A percentile compares a stretch with the other conserved stretches of the same genome.
phyloP scores from a whole-genome alignment of 2,888 invertebrate genomes.

The Epirrhoe tristata region DNA sequence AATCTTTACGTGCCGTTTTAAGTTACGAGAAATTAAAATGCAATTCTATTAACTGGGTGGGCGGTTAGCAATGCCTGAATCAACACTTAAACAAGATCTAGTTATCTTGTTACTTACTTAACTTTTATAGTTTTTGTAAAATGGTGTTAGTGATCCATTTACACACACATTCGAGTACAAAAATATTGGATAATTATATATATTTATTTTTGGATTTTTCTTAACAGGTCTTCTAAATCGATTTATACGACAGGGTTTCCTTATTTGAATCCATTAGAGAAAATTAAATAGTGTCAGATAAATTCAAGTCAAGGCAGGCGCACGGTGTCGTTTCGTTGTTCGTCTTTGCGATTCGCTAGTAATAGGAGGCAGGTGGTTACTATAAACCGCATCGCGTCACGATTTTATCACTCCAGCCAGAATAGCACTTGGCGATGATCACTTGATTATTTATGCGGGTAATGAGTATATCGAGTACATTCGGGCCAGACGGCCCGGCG shows the following conservation, averaged over 20 bases:
- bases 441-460: conserved; percentile 47
- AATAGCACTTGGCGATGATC: conserved; percentile 29
- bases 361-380: conserved; percentile 6
- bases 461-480: conserved; percentile 45
- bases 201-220: no score
- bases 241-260: no score
- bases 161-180: no score
- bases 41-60: conserved; percentile 24
- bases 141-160: no score
- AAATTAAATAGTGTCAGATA: no score
- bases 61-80: conserved; percentile 8
- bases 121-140: no score
- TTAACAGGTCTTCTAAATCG: no score
- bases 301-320: no score
- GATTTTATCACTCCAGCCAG: conserved; percentile 20
- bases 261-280: no score
- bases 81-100: not conserved
- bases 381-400: conserved; percentile 10
- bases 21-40: conserved; percentile 31
- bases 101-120: no score
- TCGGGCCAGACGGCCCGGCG: conserved; percentile 64
- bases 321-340: not conserved
- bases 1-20: conserved; percentile 26
- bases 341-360: not conserved
- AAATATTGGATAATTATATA: no score